Conservation (phyloP, 2,888 invertebrate genomes). For the Hemicrepidius hirtus region DNA sequence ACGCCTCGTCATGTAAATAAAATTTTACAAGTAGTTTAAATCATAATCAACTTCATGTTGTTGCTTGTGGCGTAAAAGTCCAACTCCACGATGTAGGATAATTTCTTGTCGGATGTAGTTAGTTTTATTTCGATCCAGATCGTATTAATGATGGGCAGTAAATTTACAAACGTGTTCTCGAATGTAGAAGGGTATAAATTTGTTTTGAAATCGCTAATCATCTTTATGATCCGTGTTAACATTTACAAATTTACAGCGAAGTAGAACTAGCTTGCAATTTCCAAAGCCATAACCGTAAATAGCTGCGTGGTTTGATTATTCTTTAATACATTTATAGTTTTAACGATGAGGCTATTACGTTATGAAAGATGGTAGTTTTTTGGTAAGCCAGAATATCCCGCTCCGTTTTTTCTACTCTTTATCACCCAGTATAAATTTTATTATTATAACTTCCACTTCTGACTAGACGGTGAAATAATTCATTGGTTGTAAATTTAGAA, state of each 20-base stretch:
- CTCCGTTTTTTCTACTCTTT: slow-evolving; percentile 14
- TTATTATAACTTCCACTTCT: slow-evolving; percentile 25
- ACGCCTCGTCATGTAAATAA: not conserved
- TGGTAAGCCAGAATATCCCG: slow-evolving; percentile 7
- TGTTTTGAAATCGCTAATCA: slow-evolving; percentile 44
- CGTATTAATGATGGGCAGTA: slow-evolving; percentile 42
- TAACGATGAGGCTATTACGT: slow-evolving; percentile 27
- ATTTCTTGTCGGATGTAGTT: slow-evolving; percentile 40
- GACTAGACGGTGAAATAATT: slow-evolving; percentile 16
- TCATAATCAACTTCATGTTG: slow-evolving; percentile 31
- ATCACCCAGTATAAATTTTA: slow-evolving; percentile 32
- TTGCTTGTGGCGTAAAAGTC: slow-evolving; percentile 25
- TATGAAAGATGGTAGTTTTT: slow-evolving; percentile 23
- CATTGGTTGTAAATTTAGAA: slow-evolving; percentile 17
- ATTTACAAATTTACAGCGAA: slow-evolving; percentile 46
- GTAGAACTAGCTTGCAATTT: slow-evolving; percentile 43
- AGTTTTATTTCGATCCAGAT: slow-evolving; percentile 39
- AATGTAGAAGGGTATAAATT: slow-evolving; percentile 41
- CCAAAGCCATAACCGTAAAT: slow-evolving; percentile 40
- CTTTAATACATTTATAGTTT: slow-evolving; percentile 38
- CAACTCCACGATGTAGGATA: slow-evolving; percentile 24
- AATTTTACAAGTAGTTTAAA: slow-evolving; percentile 4
- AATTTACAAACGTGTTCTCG: slow-evolving; percentile 43
- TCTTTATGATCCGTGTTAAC: slow-evolving; percentile 47
- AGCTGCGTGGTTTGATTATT: slow-evolving; percentile 41